A percentile compares a stretch with the other conserved stretches of the same genome.
These are phyloP conservation scores for Apaloderma vittatum DNA, from an alignment of 2,113 vertebrate genomes.

Conservation along the genomic window DNA sequence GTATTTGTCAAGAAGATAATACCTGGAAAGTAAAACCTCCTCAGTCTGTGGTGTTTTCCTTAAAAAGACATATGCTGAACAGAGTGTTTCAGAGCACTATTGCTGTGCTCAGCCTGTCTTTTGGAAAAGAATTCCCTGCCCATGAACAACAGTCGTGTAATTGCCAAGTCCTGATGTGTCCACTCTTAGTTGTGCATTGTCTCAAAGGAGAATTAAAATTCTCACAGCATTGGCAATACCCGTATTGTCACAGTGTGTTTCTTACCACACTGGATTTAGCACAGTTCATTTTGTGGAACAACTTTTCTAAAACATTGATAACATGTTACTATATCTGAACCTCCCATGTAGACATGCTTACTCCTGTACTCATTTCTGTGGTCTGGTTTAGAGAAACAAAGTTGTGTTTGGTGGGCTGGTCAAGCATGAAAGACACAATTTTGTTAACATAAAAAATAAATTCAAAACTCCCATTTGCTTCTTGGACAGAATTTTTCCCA, in stretches of 20 bases:
- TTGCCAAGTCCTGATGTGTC: background rate
- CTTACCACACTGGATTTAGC: background rate
- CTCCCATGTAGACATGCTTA: background rate
- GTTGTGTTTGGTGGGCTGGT: background rate
- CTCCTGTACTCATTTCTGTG: background rate
- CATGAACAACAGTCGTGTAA: background rate
- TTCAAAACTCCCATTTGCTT: background rate
- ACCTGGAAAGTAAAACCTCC: background rate
- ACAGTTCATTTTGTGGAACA: background rate
- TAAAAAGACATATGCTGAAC: background rate
- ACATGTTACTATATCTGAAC: background rate
- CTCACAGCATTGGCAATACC: background rate
- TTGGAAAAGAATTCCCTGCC: background rate
- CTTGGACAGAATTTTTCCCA: background rate
- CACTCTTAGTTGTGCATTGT: background rate
- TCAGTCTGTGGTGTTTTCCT: background rate
- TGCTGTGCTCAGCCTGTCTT: background rate
- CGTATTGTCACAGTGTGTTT: background rate
- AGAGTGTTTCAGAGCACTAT: background rate
- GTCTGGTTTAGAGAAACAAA: background rate
- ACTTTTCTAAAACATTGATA: background rate
- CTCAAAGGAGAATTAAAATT: background rate
- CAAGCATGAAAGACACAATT: background rate
- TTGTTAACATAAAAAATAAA: background rate
- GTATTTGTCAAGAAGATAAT: background rate